These are phyloP conservation scores for Harpalus rubripes DNA, from an alignment of 2,888 invertebrate genomes.

Conservation along the genomic window DNA sequence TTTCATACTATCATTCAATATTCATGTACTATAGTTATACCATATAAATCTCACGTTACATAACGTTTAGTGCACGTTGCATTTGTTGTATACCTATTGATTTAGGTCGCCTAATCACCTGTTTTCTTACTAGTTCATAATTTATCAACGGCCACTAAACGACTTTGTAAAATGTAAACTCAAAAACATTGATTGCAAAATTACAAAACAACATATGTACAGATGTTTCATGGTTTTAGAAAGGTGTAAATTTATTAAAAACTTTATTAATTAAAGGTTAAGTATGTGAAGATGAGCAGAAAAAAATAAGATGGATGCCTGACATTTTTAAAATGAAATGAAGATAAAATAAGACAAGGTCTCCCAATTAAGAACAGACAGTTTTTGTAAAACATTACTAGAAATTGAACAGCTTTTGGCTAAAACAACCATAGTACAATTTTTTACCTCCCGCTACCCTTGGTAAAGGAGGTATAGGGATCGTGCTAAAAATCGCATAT, in stretches of 20 bases:
- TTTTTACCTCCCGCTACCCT: too few species aligned
- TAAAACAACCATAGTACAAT: too few species aligned
- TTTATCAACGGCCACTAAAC: not conserved
- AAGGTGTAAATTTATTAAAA: not conserved
- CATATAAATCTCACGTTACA: not conserved
- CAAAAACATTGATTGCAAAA: not conserved
- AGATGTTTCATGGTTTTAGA: not conserved
- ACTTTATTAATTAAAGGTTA: constrained; percentile 1
- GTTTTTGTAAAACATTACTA: not conserved
- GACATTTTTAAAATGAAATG: not conserved
- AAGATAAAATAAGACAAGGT: not conserved
- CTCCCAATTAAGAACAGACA: not conserved
- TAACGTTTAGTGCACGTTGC: not conserved
- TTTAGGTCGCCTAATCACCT: constrained; percentile 31
- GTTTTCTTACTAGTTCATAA: constrained; percentile 1
- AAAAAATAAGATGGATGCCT: not conserved
- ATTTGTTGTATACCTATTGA: not conserved
- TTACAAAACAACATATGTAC: not conserved
- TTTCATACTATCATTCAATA: not conserved
- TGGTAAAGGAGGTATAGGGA: too few species aligned
- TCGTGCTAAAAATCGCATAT: too few species aligned
- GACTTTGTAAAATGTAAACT: not conserved
- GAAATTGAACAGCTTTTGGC: too few species aligned
- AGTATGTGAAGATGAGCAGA: not conserved
- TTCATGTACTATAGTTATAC: not conserved